Evolutionary conservation across 2,113 vertebrate genomes (phyloP), one percentile per base, ranked within the genome.

Genomic region (Megaleporinus macrocephalus): DNA sequence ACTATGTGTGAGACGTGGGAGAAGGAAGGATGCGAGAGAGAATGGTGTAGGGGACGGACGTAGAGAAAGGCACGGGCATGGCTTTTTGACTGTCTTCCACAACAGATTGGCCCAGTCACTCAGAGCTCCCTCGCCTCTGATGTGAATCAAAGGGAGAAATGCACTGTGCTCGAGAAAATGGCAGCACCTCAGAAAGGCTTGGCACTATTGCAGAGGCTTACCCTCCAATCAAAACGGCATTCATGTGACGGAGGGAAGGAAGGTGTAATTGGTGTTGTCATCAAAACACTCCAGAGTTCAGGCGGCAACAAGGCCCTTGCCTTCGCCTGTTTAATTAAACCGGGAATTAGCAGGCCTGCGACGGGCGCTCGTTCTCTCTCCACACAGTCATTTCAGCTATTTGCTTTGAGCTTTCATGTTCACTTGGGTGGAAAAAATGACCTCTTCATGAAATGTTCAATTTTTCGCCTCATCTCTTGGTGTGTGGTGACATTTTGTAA

Each of bases 211-310:
- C 59, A n/a, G 29, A 24, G 75, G 53, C 76, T 83, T 76, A 36
- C 49, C 47, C 74, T 78, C 71, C 55, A 79, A 84, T 83, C 80
- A 80, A 83, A 78, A 69, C 69, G 29, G 20, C 68, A 83, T 76
- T 78, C 76, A 79, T 74, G 68, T 62, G n/a, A 59, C 18, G 29
- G 74, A 62, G 27, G 30, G 49, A 76, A 57, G 77, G 63, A 84
- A 80, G 59, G 78, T 79, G 20, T 85, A 87, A 88, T 85, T 86
- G 83, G 59, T 80, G 76, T 79, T 55, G 80, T 82, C 81, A 87
- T 80, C 81, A 88, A 87, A 88, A 87, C 86, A 87, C 88, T 86
- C 87, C 76, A 83, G 80, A 86, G 76, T 76, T 85, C 68, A 83
- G 81, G 36, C 68, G 49, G 57, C 78, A 72, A 79, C 79, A 76